phyloP scores from a whole-genome alignment of 35 echinoderm and acorn worm species.

The Ophioderma brevispina region DNA sequence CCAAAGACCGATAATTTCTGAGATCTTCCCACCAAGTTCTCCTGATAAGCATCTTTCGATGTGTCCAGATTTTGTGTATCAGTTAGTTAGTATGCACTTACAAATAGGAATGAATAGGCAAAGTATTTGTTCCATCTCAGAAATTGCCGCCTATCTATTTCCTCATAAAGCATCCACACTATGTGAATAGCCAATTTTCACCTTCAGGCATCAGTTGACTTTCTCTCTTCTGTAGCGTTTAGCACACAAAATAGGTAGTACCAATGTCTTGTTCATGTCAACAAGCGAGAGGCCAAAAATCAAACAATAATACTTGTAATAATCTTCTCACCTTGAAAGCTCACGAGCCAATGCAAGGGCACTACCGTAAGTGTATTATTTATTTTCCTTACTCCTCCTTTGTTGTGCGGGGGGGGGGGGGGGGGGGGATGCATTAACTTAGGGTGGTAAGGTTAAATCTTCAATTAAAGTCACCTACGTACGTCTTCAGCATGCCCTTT shows the following conservation, averaged over 20 bases:
- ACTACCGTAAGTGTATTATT: background rate
- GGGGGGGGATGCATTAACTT: constrained; percentile 41
- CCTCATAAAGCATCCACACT: background rate
- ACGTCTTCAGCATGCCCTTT: constrained; percentile 6
- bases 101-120: background rate
- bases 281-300: constrained; percentile 19
- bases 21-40: background rate
- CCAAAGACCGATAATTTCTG: constrained; percentile 14
- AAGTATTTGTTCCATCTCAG: background rate
- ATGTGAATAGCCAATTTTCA: background rate
- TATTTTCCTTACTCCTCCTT: constrained; percentile 13
- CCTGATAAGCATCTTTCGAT: background rate
- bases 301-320: background rate
- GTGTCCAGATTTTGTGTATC: background rate
- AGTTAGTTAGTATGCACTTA: background rate
- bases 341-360: background rate
- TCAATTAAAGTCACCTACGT: constrained; percentile 13
- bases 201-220: constrained; percentile 1
- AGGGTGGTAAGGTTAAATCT: constrained; percentile 8
- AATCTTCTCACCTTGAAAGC: background rate
- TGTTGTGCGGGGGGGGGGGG: too few species aligned
- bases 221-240: constrained; percentile 27
- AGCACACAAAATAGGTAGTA: constrained; percentile 47
- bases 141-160: background rate
- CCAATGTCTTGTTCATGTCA: constrained; percentile 3